These are phyloP conservation scores for Piezodorus guildinii DNA, from an alignment of 1,140 invertebrate species.

Conservation along the genomic window DNA sequence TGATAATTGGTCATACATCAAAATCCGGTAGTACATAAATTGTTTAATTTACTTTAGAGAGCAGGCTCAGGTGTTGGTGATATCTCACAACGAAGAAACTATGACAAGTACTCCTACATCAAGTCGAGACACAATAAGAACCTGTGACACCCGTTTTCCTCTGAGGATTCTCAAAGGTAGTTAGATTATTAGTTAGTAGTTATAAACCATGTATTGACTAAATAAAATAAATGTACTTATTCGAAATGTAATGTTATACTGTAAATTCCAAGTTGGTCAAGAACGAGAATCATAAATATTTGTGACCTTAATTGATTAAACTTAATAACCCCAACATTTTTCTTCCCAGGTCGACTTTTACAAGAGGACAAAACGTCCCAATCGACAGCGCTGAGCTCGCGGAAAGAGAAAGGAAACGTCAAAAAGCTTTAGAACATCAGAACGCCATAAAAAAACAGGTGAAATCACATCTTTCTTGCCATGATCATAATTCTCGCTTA, in stretches of 20 bases:
- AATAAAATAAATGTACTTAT: no score
- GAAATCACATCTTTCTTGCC: conserved; percentile 10
- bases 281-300: no score
- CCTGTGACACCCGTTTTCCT: conserved; percentile 26
- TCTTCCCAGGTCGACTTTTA: conserved; percentile 42
- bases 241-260: not conserved
- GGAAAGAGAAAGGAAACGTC: conserved; percentile 51
- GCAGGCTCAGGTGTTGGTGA: conserved; percentile 34
- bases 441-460: conserved; percentile 56
- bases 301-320: no score
- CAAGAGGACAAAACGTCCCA: conserved; percentile 60
- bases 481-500: not conserved
- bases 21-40: no score
- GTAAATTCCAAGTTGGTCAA: not conserved
- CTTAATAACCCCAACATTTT: not conserved
- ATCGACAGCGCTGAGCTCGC: conserved; percentile 51
- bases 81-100: conserved; percentile 32
- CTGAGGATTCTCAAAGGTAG: conserved; percentile 25
- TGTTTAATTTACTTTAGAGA: conserved; percentile 12
- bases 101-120: conserved; percentile 1
- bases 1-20: no score
- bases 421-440: conserved; percentile 58
- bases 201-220: no score
- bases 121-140: conserved; percentile 19
- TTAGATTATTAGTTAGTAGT: no score